Conservation (phyloP, 2,888 invertebrate species). For the Nebria brevicollis region DNA sequence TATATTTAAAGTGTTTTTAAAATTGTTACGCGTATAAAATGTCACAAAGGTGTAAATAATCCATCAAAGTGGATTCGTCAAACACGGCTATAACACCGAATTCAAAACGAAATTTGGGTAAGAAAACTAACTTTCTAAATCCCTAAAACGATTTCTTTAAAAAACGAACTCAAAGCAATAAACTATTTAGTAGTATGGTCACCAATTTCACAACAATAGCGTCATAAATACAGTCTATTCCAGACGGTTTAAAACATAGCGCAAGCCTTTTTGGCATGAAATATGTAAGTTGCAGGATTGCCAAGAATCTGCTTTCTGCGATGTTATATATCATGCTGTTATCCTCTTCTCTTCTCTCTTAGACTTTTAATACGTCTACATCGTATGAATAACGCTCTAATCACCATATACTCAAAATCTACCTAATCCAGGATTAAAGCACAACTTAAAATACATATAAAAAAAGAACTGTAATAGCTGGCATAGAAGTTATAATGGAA, state of each 20-base stretch:
- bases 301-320: neutral
- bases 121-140: slow-evolving; percentile 49
- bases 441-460: neutral
- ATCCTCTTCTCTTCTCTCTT: neutral
- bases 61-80: neutral
- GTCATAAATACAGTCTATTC: neutral
- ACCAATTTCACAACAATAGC: too few relatives aligned
- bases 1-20: neutral
- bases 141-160: too few relatives aligned
- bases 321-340: neutral
- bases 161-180: too few relatives aligned
- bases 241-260: too few relatives aligned
- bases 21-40: neutral
- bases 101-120: slow-evolving; percentile 60
- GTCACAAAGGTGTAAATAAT: neutral
- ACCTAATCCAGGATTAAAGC: neutral
- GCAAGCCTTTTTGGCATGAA: neutral
- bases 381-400: neutral
- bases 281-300: neutral
- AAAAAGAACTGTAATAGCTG: too few relatives aligned
- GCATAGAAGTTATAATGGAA: too few relatives aligned
- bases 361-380: neutral
- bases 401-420: neutral
- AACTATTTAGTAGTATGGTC: too few relatives aligned
- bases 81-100: slow-evolving; percentile 57